Evolutionary conservation across 92 coral and sea anemone species (phyloP), one percentile per base, ranked within the genome.

Genomic region (Bergia sp.): DNA sequence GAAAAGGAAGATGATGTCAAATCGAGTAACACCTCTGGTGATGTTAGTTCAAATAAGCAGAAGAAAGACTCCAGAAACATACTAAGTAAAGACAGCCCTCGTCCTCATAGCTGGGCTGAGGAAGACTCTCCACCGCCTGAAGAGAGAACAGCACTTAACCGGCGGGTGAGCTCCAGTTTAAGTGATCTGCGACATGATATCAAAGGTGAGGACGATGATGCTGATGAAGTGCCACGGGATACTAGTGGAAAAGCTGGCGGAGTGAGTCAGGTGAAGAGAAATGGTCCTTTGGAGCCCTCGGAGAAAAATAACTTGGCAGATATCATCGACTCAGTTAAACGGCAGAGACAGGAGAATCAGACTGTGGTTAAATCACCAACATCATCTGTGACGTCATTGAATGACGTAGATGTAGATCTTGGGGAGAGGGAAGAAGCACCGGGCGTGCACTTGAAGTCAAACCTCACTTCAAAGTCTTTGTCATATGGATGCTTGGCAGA

Each of bases 401-500:
- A 79, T 53, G 94, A 91, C 61, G 89, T 91, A n/a, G 94, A 91
- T 64, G 83, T 89, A 23, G 90, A 91, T 85, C 84, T 91, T 71
- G 90, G 88, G n/a, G 90, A 82, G 45, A 82, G 66, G 37, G 94
- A 89, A 13, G 87, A 75, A 45, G 86, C 87, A 7, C 82, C 79
- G 12, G 79, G 81, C 57, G 29, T 36, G 49, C 90, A 91, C 37
- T 74, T 53, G 67, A 91, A 67, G 79, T 91, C 90, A 77, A 89
- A 90, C 88, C 92, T 95, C 80, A 96, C 94, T 71, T 93, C 96
- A 55, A 95, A 95, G 92, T 95, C 98, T 6, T 89, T 92, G 69
- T 95, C 98, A 5, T 93, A 93, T 86, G 88, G 96, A n/a, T 95
- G 98, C 87, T 73, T 95, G 40, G 90, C 98, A 6, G 91, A 94